A percentile compares a stretch with the other conserved stretches of the same genome.
phyloP scores from a whole-genome alignment of 1,140 invertebrate genomes.

The Monochamus saltuarius region DNA sequence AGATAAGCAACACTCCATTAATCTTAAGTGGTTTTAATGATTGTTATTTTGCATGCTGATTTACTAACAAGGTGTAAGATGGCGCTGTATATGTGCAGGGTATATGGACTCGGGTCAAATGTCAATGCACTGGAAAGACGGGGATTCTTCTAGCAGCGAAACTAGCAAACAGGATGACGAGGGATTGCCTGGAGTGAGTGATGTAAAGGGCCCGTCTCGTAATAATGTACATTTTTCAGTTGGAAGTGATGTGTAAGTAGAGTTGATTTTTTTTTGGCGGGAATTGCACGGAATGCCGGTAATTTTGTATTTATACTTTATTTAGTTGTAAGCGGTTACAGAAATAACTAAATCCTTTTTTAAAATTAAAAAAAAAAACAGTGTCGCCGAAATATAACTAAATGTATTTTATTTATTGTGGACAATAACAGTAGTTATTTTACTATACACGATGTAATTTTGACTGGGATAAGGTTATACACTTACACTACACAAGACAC shows the following conservation, averaged over 20 bases:
- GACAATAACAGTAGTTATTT: too few relatives aligned
- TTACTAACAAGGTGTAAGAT: constrained; percentile 40
- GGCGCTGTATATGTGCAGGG: constrained; percentile 34
- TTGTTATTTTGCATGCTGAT: constrained; percentile 5
- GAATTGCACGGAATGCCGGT: neutral
- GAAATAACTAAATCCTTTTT: too few relatives aligned
- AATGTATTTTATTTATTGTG: too few relatives aligned
- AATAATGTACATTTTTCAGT: constrained; percentile 49
- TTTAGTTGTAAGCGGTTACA: too few relatives aligned
- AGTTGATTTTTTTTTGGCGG: neutral
- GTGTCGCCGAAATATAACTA: too few relatives aligned
- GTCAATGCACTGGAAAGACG: constrained; percentile 42
- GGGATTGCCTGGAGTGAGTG: constrained; percentile 8
- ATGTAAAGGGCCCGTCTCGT: constrained; percentile 13
- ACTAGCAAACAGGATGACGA: constrained; percentile 51
- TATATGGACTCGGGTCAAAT: constrained; percentile 26
- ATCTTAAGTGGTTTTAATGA: too few relatives aligned
- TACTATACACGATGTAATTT: too few relatives aligned
- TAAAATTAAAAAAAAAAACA: too few relatives aligned
- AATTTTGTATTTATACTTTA: neutral
- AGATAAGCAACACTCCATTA: too few relatives aligned
- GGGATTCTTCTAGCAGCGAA: constrained; percentile 52
- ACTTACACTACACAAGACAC: too few relatives aligned
- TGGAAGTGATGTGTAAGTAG: constrained; percentile 41
- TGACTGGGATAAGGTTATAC: too few relatives aligned